phyloP scores from a whole-genome alignment of 2,797 vertebrate genomes.

The Bovichtus variegatus region DNA sequence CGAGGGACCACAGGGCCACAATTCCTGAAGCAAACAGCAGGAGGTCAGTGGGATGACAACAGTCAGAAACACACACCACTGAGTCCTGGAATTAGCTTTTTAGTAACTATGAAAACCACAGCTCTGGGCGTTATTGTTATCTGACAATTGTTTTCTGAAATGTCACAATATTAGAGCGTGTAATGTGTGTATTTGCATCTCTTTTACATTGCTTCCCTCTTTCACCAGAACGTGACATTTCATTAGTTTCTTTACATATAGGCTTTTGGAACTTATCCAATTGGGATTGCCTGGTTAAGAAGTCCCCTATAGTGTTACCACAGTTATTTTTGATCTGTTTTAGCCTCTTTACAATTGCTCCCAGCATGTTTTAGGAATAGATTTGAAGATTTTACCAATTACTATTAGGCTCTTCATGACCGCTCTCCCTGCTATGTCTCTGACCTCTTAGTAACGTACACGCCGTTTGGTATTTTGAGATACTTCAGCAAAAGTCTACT shows the following conservation, averaged over 20 bases:
- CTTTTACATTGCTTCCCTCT: slow-evolving; percentile 2
- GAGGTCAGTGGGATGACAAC: slow-evolving; percentile 25
- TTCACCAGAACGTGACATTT: not conserved
- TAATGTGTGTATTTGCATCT: not conserved
- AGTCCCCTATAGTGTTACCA: not conserved
- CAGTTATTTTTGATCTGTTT: too few relatives aligned
- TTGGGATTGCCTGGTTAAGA: too few relatives aligned
- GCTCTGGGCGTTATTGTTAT: not conserved
- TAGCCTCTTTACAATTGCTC: too few relatives aligned
- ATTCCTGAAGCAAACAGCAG: slow-evolving; percentile 83
- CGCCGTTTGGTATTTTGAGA: too few relatives aligned
- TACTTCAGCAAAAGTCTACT: too few relatives aligned
- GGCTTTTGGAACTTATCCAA: not conserved
- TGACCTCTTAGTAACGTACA: too few relatives aligned
- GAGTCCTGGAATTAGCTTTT: not conserved
- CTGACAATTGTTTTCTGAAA: not conserved
- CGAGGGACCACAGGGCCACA: slow-evolving; percentile 93
- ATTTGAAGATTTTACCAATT: too few relatives aligned
- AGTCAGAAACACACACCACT: not conserved
- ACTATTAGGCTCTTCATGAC: too few relatives aligned
- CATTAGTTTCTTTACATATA: not conserved
- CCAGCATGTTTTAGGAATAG: too few relatives aligned
- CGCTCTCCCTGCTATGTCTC: too few relatives aligned
- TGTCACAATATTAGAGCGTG: not conserved
- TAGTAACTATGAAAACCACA: not conserved